phyloP scores from a whole-genome alignment of 2,888 invertebrate species.

The Muscina levida region DNA sequence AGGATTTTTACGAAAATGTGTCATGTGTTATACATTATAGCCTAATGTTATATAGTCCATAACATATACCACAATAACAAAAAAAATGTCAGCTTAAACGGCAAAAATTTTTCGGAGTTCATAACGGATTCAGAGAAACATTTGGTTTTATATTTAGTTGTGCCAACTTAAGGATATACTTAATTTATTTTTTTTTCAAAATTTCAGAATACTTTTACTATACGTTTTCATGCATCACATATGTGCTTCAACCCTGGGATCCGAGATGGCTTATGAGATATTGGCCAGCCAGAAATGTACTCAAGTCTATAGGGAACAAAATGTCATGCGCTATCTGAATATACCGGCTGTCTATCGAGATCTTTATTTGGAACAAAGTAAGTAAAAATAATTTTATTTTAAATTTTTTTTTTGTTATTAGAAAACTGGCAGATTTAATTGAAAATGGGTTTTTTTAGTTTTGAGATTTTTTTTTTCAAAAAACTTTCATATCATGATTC shows the following conservation, averaged over 20 bases:
- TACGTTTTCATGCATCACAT: conserved; percentile 75
- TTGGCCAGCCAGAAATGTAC: conserved; percentile 71
- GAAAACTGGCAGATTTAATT: conserved; percentile 1
- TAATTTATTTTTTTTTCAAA: no score
- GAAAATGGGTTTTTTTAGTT: background rate
- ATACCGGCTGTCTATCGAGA: conserved; percentile 74
- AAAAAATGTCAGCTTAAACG: no score
- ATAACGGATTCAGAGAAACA: no score
- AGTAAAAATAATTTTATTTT: conserved; percentile 60
- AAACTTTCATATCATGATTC: no score
- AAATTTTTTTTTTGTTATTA: conserved; percentile 13
- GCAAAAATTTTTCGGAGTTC: no score
- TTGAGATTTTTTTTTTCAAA: no score
- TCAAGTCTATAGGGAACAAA: conserved; percentile 73
- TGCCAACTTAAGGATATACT: no score
- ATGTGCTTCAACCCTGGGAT: conserved; percentile 71
- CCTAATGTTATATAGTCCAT: no score
- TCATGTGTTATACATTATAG: no score
- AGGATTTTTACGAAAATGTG: no score
- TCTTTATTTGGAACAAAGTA: conserved; percentile 77
- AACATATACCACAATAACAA: no score
- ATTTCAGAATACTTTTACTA: conserved; percentile 72
- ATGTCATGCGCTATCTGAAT: conserved; percentile 73
- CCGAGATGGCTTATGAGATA: conserved; percentile 69
- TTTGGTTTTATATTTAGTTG: no score